Evolutionary conservation across 2,113 vertebrate genomes (phyloP).

Genomic region (Pimephales promelas): DNA sequence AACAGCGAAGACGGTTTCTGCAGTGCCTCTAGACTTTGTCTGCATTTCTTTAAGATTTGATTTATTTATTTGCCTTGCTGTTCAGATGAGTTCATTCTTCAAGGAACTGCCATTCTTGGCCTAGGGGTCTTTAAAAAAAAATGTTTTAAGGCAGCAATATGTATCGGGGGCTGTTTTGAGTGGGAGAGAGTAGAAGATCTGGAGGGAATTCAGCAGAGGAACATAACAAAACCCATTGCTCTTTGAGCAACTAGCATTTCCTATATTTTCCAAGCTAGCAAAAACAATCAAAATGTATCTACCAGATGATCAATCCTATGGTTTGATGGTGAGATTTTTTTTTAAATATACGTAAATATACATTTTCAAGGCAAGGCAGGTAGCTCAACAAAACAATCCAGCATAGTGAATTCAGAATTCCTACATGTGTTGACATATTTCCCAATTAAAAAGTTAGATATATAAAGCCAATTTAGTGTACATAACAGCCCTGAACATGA

Average conservation of each 20-base stretch:
- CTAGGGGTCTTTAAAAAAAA: constrained; percentile 46
- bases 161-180: constrained; percentile 41
- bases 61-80: constrained; percentile 50
- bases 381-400: not conserved
- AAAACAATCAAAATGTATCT: not conserved
- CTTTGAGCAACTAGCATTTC: constrained; percentile 2
- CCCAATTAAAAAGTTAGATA: not conserved
- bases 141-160: constrained; percentile 31
- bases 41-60: constrained; percentile 42
- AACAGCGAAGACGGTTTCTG: not conserved
- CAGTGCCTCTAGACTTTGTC: constrained; percentile 18
- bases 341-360: not conserved
- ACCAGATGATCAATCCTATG: not conserved
- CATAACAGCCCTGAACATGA: not conserved
- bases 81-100: constrained; percentile 54
- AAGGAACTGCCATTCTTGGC: constrained; percentile 57
- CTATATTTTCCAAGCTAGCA: constrained; percentile 26
- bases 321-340: not conserved
- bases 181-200: constrained; percentile 39
- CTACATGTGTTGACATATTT: not conserved
- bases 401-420: not conserved
- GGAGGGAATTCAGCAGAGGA: constrained; percentile 41
- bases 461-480: too few relatives aligned
- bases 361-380: not conserved
- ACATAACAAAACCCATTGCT: constrained; percentile 23